phyloP scores from a whole-genome alignment of 1,140 invertebrate species.

The Trichonephila inaurata region DNA sequence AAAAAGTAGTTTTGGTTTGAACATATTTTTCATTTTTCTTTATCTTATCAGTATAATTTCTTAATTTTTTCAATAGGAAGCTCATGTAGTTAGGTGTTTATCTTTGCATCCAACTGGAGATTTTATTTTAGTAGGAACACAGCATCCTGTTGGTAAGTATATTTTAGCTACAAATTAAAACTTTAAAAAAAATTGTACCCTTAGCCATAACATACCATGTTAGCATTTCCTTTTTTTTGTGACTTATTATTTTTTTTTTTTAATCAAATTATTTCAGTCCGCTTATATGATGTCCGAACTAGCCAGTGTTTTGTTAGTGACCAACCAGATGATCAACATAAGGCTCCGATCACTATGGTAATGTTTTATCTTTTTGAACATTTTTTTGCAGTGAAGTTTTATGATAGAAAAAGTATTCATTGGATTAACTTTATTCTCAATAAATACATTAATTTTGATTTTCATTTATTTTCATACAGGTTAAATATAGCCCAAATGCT shows the following conservation, averaged over 20 bases:
- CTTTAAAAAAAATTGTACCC: neutral
- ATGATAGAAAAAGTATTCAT: neutral
- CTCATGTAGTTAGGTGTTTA: conserved; percentile 92
- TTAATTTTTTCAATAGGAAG: conserved; percentile 85
- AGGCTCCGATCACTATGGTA: conserved; percentile 90
- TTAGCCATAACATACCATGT: neutral
- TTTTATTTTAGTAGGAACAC: conserved; percentile 94
- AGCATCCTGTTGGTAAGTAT: conserved; percentile 87
- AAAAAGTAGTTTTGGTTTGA: neutral
- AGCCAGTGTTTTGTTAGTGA: conserved; percentile 97
- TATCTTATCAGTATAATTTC: neutral
- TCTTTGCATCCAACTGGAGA: conserved; percentile 98
- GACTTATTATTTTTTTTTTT: neutral
- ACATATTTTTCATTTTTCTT: neutral
- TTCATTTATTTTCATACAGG: conserved; percentile 81
- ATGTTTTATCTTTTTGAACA: conserved; percentile 77
- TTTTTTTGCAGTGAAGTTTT: neutral
- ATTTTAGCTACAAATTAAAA: neutral
- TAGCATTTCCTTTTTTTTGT: neutral
- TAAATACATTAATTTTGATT: neutral
- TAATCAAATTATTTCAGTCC: conserved; percentile 83
- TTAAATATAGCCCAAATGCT: conserved; percentile 88
- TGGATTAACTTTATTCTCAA: neutral
- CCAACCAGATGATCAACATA: conserved; percentile 95
- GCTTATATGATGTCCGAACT: conserved; percentile 97